phyloP scores from a whole-genome alignment of 2,797 vertebrate genomes.

The Lepilemur septentrionalis region DNA sequence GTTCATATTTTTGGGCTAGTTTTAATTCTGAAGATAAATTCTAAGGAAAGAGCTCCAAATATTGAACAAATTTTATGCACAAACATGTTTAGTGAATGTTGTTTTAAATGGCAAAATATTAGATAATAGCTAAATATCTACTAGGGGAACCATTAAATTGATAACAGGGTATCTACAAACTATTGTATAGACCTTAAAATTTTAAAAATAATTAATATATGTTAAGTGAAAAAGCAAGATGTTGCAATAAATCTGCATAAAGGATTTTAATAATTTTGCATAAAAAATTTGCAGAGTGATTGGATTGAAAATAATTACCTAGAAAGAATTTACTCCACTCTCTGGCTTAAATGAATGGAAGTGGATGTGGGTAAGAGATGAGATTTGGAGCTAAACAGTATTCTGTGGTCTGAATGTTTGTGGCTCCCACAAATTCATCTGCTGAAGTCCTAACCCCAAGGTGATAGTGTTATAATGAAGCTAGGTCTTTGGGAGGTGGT shows the following conservation, averaged over 20 bases:
- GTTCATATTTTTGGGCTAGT: not conserved
- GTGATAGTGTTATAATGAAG: not conserved
- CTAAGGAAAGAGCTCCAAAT: not conserved
- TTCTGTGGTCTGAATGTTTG: not conserved
- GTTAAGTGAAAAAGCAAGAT: not conserved
- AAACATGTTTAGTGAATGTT: not conserved
- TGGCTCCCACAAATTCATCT: not conserved
- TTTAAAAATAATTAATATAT: not conserved
- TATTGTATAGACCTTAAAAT: not conserved
- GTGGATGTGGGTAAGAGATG: not conserved
- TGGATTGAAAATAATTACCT: not conserved
- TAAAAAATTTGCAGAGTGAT: not conserved
- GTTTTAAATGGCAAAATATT: not conserved
- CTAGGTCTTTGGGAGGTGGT: not conserved
- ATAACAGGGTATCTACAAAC: not conserved
- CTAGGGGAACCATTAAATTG: not conserved
- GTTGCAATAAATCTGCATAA: not conserved
- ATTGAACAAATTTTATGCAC: not conserved
- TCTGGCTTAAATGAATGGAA: not conserved
- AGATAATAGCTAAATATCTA: not conserved
- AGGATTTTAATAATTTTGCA: not conserved
- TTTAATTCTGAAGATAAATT: not conserved
- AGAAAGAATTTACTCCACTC: not conserved
- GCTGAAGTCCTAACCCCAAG: not conserved
- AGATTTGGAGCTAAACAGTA: not conserved